Evolutionary conservation across 1,140 invertebrate species (phyloP).

Genomic region (Chrysomallon squamiferum): DNA sequence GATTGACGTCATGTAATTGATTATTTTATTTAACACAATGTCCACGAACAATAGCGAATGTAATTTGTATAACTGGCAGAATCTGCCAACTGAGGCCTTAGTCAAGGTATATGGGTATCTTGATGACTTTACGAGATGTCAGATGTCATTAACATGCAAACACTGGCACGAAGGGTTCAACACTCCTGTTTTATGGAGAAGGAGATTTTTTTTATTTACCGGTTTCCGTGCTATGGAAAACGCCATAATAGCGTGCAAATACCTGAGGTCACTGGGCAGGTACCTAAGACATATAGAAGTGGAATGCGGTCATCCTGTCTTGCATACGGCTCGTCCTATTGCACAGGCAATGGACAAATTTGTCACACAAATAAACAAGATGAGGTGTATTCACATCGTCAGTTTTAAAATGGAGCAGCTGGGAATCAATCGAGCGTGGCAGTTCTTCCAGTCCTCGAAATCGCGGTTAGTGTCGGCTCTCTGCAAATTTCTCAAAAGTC

Average conservation of each 20-base stretch:
- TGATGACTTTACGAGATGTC: neutral
- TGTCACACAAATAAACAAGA: neutral
- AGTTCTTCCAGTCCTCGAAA: neutral
- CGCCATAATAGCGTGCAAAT: neutral
- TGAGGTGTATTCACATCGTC: neutral
- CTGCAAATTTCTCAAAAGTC: neutral
- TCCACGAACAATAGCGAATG: too few relatives aligned
- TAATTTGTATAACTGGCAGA: neutral
- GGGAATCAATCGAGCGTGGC: neutral
- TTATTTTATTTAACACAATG: too few relatives aligned
- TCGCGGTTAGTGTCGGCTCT: neutral
- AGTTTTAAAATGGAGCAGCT: neutral
- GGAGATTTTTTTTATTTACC: neutral
- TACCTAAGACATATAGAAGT: neutral
- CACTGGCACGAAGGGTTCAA: neutral
- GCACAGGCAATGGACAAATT: neutral
- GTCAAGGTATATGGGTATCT: neutral
- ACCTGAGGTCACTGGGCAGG: neutral
- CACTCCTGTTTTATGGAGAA: neutral
- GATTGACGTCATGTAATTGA: too few relatives aligned
- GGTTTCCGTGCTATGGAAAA: neutral
- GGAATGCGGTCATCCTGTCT: conserved; percentile 2
- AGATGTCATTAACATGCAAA: neutral
- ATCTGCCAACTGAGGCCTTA: neutral
- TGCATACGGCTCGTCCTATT: conserved; percentile 1